Conservation (phyloP, 2,113 vertebrate genomes). For the Meriones unguiculatus region DNA sequence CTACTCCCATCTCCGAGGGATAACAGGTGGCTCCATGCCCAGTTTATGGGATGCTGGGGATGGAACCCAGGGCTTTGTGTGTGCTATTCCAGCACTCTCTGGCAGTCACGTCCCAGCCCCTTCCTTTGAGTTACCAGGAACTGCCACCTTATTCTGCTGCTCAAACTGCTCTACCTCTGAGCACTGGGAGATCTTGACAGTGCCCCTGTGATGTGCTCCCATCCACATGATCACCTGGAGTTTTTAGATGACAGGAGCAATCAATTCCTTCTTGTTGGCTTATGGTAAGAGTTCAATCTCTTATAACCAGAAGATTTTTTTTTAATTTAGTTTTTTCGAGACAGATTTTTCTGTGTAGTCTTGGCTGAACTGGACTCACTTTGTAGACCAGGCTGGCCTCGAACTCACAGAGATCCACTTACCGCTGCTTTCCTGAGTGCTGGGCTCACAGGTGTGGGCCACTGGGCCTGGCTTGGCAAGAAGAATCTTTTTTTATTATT, state of each 20-base stretch:
- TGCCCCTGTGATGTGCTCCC: neutral
- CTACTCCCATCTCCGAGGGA: neutral
- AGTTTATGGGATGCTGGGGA: neutral
- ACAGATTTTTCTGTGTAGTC: neutral
- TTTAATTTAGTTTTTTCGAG: neutral
- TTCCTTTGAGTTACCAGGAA: neutral
- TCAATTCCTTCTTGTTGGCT: constrained; percentile 19
- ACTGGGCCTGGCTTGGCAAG: too few species aligned
- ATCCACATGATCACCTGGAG: neutral
- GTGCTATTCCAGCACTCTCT: neutral
- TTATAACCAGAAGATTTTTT: constrained; percentile 9
- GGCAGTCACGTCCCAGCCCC: neutral
- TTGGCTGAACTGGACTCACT: neutral
- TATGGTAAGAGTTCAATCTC: neutral
- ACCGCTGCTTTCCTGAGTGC: neutral
- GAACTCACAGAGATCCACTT: neutral
- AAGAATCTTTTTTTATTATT: too few species aligned
- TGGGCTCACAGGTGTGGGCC: neutral
- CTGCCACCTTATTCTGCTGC: neutral
- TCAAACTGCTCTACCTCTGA: constrained; percentile 19
- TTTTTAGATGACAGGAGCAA: neutral
- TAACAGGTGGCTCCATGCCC: neutral
- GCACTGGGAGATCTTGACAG: neutral
- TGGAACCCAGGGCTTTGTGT: neutral
- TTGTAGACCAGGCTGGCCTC: neutral